Conservation (phyloP, 2,888 invertebrate genomes). For the Drosophila formosana region DNA sequence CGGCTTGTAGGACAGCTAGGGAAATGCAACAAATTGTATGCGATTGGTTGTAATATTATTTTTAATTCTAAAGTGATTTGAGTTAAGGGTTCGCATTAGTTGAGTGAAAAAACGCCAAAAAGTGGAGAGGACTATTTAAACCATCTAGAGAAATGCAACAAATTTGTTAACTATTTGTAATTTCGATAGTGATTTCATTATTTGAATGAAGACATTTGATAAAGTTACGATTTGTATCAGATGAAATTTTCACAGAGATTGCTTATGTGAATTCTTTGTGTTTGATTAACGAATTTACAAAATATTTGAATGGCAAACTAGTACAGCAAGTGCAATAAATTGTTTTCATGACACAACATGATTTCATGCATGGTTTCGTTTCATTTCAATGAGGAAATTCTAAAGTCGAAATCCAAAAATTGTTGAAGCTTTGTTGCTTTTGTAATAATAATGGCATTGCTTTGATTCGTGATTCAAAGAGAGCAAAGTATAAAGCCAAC, state of each 20-base stretch:
- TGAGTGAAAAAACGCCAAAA: neutral
- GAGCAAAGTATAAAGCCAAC: conserved; percentile 21
- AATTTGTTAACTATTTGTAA: no score
- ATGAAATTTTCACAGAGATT: neutral
- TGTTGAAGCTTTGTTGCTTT: neutral
- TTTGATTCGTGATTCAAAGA: neutral
- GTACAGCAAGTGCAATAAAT: neutral
- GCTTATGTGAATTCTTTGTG: no score
- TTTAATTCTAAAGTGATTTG: conserved; percentile 3
- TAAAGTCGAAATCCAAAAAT: neutral
- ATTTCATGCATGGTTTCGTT: neutral
- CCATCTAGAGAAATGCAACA: no score
- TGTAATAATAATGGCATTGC: conserved; percentile 7
- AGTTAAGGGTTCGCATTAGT: neutral
- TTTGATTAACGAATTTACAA: no score
- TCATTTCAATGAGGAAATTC: neutral
- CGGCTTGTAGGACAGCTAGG: conserved; percentile 18
- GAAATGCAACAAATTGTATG: conserved; percentile 19
- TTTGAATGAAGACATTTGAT: neutral
- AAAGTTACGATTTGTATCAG: no score
- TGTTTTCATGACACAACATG: neutral
- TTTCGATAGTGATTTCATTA: neutral
- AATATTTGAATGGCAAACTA: no score
- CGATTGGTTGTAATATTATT: neutral
- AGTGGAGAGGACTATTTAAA: no score